Evolutionary conservation across 37 sponge, comb jelly and placozoan genomes (phyloP), one percentile per base, ranked within the genome.

Genomic region (Aplysina aerophoba): DNA sequence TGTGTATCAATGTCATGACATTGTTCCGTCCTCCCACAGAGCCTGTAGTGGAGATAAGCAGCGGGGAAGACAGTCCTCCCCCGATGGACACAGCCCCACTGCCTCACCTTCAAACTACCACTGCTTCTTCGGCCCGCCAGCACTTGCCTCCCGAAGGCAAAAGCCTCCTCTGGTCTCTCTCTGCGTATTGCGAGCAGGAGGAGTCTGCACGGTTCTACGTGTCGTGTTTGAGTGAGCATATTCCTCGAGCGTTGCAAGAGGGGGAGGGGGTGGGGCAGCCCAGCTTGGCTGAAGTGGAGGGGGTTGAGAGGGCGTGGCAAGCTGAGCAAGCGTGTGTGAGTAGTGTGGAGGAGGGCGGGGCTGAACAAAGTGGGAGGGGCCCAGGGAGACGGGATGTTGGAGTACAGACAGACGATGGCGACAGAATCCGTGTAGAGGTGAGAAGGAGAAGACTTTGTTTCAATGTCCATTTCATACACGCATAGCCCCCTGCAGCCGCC

Each of bases 131-230:
- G n/a, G 34, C 4, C 21, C 6, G 11, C 34, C 36, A 35, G 11
- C 21, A 2, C 4, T 35, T 4, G 6, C 22, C 22, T 73, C 22
- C 37, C 2, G 6, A 31, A 4, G 82, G 59, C 54, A 82, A 84
- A 54, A 55, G 54, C 54, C 85, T 82, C 0, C 54, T 91, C 24
- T 91, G 92, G 92, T 44, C 84, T 28, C 69, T 91, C 41, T 65
- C 83, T n/a, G 56, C 67, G 50, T 30, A 41, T 72, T 38, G 27
- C 21, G 39, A 87, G 34, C 0, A 20, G 3, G 66, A 61, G 11
- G 66, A 58, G 6, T 5, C 15, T 6, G 36, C 50, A 0, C 15
- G 30, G 36, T 91, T 91, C 40, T 87, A 87, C 71, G 92, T 91
- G 6, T 75, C 88, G 34, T 73, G 85, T 37, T 81, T 91, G 8